These are phyloP conservation scores for Vulpes lagopus DNA, from an alignment of 2,113 vertebrate species.

Conservation along the genomic window DNA sequence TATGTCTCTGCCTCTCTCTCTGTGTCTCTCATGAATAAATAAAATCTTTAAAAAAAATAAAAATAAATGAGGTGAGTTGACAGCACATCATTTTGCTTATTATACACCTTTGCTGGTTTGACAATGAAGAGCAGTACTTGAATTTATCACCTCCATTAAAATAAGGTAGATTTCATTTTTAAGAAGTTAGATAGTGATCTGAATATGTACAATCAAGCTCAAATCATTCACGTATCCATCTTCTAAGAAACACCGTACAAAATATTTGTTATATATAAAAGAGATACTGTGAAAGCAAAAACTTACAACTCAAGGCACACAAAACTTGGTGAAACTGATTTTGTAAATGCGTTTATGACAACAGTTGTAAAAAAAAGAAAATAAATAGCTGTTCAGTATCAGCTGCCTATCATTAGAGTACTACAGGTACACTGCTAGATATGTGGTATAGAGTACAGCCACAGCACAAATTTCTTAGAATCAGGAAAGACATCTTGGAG, in stretches of 20 bases:
- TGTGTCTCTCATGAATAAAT: no score
- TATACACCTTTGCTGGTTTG: neutral
- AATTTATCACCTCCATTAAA: constrained; percentile 32
- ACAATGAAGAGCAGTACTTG: neutral
- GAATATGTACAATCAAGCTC: neutral
- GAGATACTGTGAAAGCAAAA: neutral
- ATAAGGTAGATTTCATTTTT: constrained; percentile 14
- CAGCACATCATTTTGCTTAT: neutral
- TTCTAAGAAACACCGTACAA: neutral
- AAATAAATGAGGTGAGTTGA: neutral
- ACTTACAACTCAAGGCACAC: neutral
- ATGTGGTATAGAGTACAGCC: neutral
- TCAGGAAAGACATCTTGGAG: neutral
- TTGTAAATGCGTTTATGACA: neutral
- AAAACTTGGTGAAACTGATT: neutral
- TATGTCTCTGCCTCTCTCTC: no score
- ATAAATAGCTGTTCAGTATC: neutral
- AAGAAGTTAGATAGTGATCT: neutral
- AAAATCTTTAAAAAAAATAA: no score
- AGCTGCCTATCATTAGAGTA: neutral
- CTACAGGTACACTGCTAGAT: neutral
- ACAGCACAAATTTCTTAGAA: neutral
- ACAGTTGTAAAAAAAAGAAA: no score
- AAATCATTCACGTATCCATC: neutral
- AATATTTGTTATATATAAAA: neutral